A percentile compares a stretch with the other conserved stretches of the same genome.
phyloP scores from a whole-genome alignment of 2,797 vertebrate genomes.

The Delichon dasypus region DNA sequence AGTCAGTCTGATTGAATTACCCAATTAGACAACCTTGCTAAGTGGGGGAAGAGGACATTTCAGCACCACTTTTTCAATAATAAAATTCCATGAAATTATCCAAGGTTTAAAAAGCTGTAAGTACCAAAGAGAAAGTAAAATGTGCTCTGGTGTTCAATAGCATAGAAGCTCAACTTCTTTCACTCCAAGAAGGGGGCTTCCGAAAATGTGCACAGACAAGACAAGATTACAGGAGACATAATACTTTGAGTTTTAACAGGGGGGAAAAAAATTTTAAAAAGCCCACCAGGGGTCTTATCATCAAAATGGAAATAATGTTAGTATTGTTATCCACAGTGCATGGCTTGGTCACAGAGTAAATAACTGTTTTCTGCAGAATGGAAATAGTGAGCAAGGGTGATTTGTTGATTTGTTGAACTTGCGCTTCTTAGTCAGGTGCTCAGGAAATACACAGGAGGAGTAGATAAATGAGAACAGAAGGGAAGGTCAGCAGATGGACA shows the following conservation, averaged over 20 bases:
- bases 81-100: neutral
- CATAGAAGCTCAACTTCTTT: neutral
- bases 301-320: neutral
- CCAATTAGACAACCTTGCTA: neutral
- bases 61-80: neutral
- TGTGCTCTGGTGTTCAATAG: neutral
- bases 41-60: neutral
- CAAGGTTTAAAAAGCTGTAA: neutral
- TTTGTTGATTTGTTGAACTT: neutral
- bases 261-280: neutral
- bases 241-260: neutral
- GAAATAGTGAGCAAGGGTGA: neutral
- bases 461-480: neutral
- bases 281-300: neutral
- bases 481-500: neutral
- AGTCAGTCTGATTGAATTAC: slow-evolving; percentile 41
- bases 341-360: neutral
- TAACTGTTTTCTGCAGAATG: neutral
- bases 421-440: neutral
- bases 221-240: neutral
- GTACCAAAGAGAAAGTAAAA: neutral
- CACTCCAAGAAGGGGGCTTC: neutral
- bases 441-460: neutral
- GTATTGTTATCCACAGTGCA: neutral
- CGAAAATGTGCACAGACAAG: neutral